Evolutionary conservation across 1,140 invertebrate genomes (phyloP), one percentile per base, ranked within the genome.

Genomic region (Rhizoglyphus robini): DNA sequence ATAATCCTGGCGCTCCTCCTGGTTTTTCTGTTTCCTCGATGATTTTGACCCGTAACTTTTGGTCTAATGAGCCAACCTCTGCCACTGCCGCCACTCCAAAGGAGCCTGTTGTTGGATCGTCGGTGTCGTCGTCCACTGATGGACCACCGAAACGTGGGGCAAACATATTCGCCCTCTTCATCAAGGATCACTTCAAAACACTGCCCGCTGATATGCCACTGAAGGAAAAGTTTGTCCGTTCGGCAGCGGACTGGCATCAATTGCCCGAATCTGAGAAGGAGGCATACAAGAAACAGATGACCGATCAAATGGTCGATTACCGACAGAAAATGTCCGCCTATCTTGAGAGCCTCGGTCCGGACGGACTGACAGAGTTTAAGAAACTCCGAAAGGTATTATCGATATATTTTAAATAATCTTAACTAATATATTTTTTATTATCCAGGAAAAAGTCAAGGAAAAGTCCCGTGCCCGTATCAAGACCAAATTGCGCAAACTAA

Each of bases 391-490:
- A 60, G 58, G 58, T 60, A 60, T 32, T 11, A 46, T 60, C 13
- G 3, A n/a, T 29, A 32, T 38, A 15, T 8, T 25, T 54, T 54
- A 60, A 34, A 60, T 20, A n/a, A n/a, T 32, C 1, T 20, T 60
- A 34, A 34, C 27, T 20, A 60, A 4, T 46, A 32, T 3, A n/a
- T 32, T 60, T 11, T 58, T 58, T 58, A 18, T 58, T 34, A 4
- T 38, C 25, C 25, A 60, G 58, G 58, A 60, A n/a, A 15, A 60
- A 60, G 36, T 60, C 36, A 60, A 60, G 27, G 27, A 15, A n/a
- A 60, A 60, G 36, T 34, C 15, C 29, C 58, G 58, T 46, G 30
- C n/a, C n/a, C 41, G 63, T 36, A 31, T 64, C 13, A 64, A 64
- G n/a, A 27, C 15, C 18, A 11, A 64, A 36, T 34, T 64, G 8